phyloP scores from a whole-genome alignment of 1,140 invertebrate species.

The Bombyx mori region ASM3026992v2 NC_085127.1:12372001-12372500 shows the following conservation, averaged over 20 bases:
- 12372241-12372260: neutral
- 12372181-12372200: no score
- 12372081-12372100: no score
- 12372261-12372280: constrained; percentile 27
- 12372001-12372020: no score
- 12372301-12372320: constrained; percentile 27
- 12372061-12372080: no score
- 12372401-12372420: constrained; percentile 7
- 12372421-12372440: constrained; percentile 18
- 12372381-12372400: neutral
- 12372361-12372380: no score
- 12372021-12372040: no score
- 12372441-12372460: constrained; percentile 31
- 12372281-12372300: constrained; percentile 38
- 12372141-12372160: no score
- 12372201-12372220: no score
- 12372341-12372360: neutral
- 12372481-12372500: constrained; percentile 27
- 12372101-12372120: no score
- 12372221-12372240: neutral
- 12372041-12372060: no score
- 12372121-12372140: no score
- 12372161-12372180: no score
- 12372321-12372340: constrained; percentile 15
- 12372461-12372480: constrained; percentile 41